Evolutionary conservation across 2,888 invertebrate species (phyloP), one percentile per base, ranked within the genome.

Genomic region (Rhamphomyia laevipes): DNA sequence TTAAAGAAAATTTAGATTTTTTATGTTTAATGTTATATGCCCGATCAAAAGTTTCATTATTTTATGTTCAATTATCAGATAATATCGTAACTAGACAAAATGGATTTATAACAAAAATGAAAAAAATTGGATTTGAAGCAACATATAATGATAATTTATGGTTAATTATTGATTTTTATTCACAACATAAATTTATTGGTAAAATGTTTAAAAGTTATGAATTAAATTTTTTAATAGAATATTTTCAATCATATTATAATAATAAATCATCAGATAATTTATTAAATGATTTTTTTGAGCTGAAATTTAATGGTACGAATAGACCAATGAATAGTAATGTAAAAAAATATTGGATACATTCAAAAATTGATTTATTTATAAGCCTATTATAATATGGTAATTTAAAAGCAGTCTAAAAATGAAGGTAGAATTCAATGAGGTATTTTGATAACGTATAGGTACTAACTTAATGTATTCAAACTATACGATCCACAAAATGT

Each of bases 201-300:
- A 70, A 70, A 70, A 55, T 97, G 75, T 94, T 97, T 70, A 85
- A 87, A 62, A 86, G 90, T 15, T 80, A 84, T 0, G 88, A 93
- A 63, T 72, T 96, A 21, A 84, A 87, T 1, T 83, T 85, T 74
- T 75, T 96, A 53, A 82, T 92, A 37, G 87, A 90, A 56, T 96
- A 93, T 69, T 86, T 96, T 60, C 82, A 96, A 65, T 85, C 96
- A 80, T 96, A 96, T 67, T 90, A 92, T 71, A 84, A 83, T 62
- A 92, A 95, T 63, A 93, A 95, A 72, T 96, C 97, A 0, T 92
- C 94, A 1, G 96, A 97, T 65, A 96, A 96, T 96, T 74, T 97
- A 7, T 72, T 96, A 12, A 92, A 93, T 60, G 85, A 92, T 64
- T 81, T 93, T 55, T 77, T 95, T 47, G 82, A 84, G 50, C 90